Conservation (phyloP, 2,797 vertebrate species). For the Lacerta agilis region DNA sequence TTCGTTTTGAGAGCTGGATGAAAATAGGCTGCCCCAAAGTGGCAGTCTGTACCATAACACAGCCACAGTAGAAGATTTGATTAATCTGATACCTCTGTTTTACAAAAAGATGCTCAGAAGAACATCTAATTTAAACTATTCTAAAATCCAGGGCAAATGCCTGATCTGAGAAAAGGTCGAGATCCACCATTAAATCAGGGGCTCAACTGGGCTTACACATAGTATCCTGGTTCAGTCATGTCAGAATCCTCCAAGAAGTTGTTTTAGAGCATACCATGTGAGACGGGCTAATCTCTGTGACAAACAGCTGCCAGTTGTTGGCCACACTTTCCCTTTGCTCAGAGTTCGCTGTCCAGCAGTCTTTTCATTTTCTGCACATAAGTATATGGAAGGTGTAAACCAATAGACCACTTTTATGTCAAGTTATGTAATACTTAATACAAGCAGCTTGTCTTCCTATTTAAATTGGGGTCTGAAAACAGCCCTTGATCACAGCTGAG, state of each 20-base stretch:
- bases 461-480: too few species aligned
- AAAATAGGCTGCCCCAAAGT: constrained; percentile 3
- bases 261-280: neutral
- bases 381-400: neutral
- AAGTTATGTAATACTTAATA: neutral
- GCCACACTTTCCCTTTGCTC: constrained; percentile 15
- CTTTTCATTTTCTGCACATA: constrained; percentile 14
- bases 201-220: constrained; percentile 33
- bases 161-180: constrained; percentile 50
- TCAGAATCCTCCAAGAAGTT: constrained; percentile 6
- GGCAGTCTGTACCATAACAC: neutral
- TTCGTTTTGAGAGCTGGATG: constrained; percentile 43
- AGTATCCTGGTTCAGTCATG: neutral
- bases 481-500: too few species aligned
- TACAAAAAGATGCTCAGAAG: neutral
- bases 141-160: fast-evolving
- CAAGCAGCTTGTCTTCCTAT: too few species aligned
- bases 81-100: neutral
- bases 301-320: neutral
- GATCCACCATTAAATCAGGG: constrained; percentile 13
- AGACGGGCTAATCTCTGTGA: neutral
- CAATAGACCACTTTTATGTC: neutral
- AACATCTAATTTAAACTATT: neutral
- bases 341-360: constrained; percentile 19
- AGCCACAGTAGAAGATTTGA: neutral